Evolutionary conservation across 2,113 vertebrate species (phyloP), one percentile per base, ranked within the genome.

Genomic region (Corvus cornix): DNA sequence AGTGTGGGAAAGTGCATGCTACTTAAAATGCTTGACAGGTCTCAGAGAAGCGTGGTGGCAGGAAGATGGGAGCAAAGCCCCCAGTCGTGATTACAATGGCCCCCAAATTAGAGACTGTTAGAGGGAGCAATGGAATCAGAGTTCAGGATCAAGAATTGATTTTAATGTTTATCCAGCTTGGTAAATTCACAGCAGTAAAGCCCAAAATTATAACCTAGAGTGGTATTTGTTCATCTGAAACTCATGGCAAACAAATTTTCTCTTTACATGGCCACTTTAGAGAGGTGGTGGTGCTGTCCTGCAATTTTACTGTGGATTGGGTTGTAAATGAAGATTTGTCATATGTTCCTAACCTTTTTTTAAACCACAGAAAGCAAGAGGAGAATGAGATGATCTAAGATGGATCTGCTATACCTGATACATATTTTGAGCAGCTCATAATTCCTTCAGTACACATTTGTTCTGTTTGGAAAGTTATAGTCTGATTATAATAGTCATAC

Each of bases 21-120:
- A 90, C 43, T 96, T 89, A 95, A 96, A 96, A 94, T 81, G 66
- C 84, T 92, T 96, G 95, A 94, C 83, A 91, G 90, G 84, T 95
- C 94, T 95, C 56, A 80, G 85, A 93, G 82, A 95, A 96, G 91
- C 26, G 9, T 96, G 79, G 84, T 76, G 74, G 78, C 90, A 94
- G 93, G 79, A 96, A 97, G 90, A 85, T 74, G 49, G 60, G 66
- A 79, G 90, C 37, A 66, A 92, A 94, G 87, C 51, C 84, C 58
- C 41, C 58, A 56, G 74, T 91, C 0, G 3, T 72, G 83, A 94
- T 73, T 92, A 95, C 91, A 96, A 90, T 94, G 73, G 76, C 20
- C 27, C 22, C 87, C 66, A 97, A 93, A 92, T 90, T 70, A 84
- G 59, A 62, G 37, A 60, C 37, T 92, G 37, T 64, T 92, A 87